A percentile compares a stretch with the other conserved stretches of the same genome.
Conservation (phyloP, 2,797 vertebrate species). For the Hippocampus kuda region DNA sequence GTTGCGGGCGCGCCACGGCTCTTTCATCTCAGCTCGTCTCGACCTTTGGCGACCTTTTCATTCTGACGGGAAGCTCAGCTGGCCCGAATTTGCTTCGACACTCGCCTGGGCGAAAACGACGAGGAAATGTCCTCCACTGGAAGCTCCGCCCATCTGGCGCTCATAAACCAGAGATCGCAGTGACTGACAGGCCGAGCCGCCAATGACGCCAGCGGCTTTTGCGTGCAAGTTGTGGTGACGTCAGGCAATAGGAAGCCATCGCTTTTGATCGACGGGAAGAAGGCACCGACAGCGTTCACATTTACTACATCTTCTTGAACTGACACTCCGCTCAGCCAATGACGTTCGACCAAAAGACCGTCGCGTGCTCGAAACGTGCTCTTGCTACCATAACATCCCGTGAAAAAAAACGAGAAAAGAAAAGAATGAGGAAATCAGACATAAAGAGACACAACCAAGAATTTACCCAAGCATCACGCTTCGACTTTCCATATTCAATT, state of each 20-base stretch:
- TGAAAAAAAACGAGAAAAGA: too few relatives aligned
- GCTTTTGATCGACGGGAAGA: slow-evolving; percentile 21
- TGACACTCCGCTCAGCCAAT: not conserved
- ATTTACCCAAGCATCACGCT: too few relatives aligned
- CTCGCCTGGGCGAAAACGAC: slow-evolving; percentile 41
- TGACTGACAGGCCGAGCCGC: not conserved
- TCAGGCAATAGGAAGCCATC: slow-evolving; percentile 13
- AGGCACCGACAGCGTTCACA: slow-evolving; percentile 10
- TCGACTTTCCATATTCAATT: too few relatives aligned
- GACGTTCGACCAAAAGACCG: not conserved
- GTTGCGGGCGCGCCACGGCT: too few relatives aligned
- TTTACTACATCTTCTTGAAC: not conserved
- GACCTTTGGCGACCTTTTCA: not conserved
- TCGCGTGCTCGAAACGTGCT: not conserved
- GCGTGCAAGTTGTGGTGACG: slow-evolving; percentile 19
- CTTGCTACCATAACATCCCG: not conserved
- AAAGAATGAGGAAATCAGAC: too few relatives aligned
- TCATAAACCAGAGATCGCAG: rapidly evolving
- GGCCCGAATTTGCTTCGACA: not conserved
- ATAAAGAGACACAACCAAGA: too few relatives aligned
- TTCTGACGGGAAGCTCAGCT: not conserved
- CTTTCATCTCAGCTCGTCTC: not conserved
- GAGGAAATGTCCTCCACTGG: slow-evolving; percentile 50
- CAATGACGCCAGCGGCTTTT: slow-evolving; percentile 22
- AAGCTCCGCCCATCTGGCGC: slow-evolving; percentile 13